These are phyloP conservation scores for Carposina sasakii DNA, from an alignment of 1,140 invertebrate species.

Conservation along the genomic window DNA sequence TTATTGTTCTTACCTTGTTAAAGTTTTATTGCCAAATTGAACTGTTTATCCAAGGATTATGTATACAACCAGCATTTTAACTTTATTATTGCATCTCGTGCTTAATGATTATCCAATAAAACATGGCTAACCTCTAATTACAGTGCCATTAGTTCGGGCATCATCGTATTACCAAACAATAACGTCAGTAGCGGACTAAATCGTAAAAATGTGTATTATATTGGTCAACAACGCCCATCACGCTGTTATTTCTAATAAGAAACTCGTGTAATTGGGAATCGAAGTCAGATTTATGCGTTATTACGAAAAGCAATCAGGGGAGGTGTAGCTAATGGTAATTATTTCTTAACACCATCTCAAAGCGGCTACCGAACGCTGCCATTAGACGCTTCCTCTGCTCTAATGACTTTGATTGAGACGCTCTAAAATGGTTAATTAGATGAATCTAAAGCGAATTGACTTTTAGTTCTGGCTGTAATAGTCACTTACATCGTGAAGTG, in stretches of 20 bases:
- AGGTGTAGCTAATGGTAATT: constrained; percentile 63
- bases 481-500: neutral
- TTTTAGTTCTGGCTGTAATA: neutral
- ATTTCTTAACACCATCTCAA: constrained; percentile 67
- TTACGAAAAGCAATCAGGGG: constrained; percentile 66
- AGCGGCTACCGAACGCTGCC: constrained; percentile 53
- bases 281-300: constrained; percentile 56
- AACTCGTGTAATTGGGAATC: constrained; percentile 34
- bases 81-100: too few species aligned
- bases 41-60: too few species aligned
- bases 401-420: constrained; percentile 58
- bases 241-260: constrained; percentile 38
- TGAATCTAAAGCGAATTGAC: constrained; percentile 1
- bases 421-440: constrained; percentile 42
- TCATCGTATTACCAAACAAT: constrained; percentile 31
- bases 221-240: constrained; percentile 33
- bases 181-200: constrained; percentile 31
- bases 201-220: constrained; percentile 28
- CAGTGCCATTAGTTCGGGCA: constrained; percentile 29
- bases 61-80: too few species aligned
- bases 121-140: constrained; percentile 41
- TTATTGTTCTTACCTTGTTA: too few species aligned
- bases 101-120: too few species aligned
- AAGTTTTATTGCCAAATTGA: too few species aligned
- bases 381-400: constrained; percentile 43